Base-by-base conservation (phyloP, 2,888 invertebrate species). In the Drosophila rellima region DNA sequence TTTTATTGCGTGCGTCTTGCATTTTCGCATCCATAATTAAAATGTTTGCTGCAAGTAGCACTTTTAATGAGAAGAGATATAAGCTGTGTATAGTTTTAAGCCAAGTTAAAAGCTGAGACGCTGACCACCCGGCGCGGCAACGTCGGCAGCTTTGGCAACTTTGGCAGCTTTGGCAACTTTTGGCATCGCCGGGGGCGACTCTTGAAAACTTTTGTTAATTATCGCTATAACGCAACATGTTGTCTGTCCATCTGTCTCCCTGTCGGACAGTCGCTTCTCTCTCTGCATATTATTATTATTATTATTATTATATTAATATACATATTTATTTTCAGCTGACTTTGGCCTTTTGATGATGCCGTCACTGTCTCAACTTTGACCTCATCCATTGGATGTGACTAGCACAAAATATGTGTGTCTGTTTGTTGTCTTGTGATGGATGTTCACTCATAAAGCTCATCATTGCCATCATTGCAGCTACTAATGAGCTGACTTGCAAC, bases 211-310 rank as follows among this genome's bases (percentile, higher is more conserved):
- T 56, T 77, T 68, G 80, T 88, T 90, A 90, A 90, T 90, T 90
- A 90, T 86, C 80, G 79, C 85, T 82, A 90, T 87, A 90, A 86
- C 80, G 89, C 89, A 85, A 88, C 89, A 78, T 81, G 82, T 78
- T 82, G 45, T 26, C 37, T 51, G 13, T 51, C n/a, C 15, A 1
- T 37, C 37, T 29, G 40, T 61, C 54, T 18, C 18, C 0, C 33
- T 2, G n/a, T 33, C 33, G 8, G 31, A 29, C 47, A 45, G 52
- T 26, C 40, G 1, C 45, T 29, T 56, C 10, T 31, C 62, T 35
- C 63, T 37, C 20, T 60, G 47, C 61, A 52, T 55, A 54, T 42
- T 37, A 55, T 64, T 44, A 55, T 51, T 55, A 54, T 42, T 37
- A 55, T 64, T 44, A 55, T 51, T 54, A 23, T 35, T 40, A 35